Percentiles rank a stretch among this genome's conserved stretches.
Conservation (phyloP, 2,797 vertebrate species). For the Ceryle rudis region DNA sequence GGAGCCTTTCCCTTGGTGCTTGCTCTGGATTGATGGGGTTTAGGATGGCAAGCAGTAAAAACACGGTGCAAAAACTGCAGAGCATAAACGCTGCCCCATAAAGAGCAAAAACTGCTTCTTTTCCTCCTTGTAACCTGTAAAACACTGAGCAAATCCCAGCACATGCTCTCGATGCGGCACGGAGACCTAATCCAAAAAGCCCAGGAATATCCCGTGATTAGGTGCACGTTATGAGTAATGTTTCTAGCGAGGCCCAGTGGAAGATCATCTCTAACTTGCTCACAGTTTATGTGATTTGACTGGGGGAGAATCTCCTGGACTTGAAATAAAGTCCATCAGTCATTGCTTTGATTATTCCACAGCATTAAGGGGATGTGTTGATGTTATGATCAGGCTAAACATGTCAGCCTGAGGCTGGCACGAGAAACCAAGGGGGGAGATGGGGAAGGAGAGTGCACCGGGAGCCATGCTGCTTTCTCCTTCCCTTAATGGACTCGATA, state of each 20-base stretch:
- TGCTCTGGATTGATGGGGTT: not conserved
- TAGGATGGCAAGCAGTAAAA: conserved; percentile 47
- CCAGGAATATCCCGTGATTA: not conserved
- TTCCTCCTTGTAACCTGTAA: not conserved
- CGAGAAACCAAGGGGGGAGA: not conserved
- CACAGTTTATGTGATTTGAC: not conserved
- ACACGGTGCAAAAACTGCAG: not conserved
- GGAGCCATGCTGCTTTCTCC: not conserved
- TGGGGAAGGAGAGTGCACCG: not conserved
- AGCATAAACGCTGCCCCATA: conserved; percentile 38
- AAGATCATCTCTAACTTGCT: not conserved
- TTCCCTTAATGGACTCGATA: not conserved
- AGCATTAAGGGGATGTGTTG: not conserved
- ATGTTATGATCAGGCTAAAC: not conserved
- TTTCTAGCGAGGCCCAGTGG: not conserved
- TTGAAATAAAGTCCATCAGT: not conserved
- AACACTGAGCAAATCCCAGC: conserved; percentile 12
- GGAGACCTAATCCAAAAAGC: conserved; percentile 24
- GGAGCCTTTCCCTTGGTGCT: not conserved
- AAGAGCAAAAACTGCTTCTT: conserved; percentile 12
- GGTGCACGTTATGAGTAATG: not conserved
- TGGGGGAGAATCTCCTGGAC: not conserved
- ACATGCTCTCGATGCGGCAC: not conserved
- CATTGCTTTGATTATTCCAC: not conserved
- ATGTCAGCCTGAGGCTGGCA: not conserved